These are phyloP conservation scores for Amiota communis DNA, from an alignment of 2,888 invertebrate species.

Conservation along the genomic window DNA sequence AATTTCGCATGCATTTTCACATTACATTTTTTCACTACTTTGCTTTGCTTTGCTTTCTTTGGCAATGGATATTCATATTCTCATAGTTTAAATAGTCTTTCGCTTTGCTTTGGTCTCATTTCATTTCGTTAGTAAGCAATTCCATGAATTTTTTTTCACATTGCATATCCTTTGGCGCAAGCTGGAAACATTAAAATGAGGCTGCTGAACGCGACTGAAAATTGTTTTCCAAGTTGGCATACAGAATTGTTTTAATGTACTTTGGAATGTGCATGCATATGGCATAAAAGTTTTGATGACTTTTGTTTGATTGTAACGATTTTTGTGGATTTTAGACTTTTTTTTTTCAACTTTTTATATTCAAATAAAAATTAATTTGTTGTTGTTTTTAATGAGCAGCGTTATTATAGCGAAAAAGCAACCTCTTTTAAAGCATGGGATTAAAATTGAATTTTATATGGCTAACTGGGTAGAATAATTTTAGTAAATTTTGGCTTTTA, in stretches of 20 bases:
- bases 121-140: conserved; percentile 20
- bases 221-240: neutral
- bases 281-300: neutral
- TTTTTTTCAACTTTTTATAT: too few species aligned
- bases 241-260: neutral
- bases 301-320: neutral
- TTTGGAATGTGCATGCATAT: neutral
- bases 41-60: neutral
- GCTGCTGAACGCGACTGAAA: conserved; percentile 1
- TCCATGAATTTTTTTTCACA: conserved; percentile 39
- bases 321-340: too few species aligned
- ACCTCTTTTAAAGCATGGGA: too few species aligned
- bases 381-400: too few species aligned
- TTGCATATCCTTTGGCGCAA: conserved; percentile 2
- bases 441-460: too few species aligned
- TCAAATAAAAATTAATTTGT: too few species aligned
- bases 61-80: neutral
- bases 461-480: too few species aligned
- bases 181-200: neutral
- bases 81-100: neutral
- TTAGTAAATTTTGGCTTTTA: too few species aligned
- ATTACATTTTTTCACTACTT: neutral
- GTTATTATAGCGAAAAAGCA: too few species aligned
- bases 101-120: neutral
- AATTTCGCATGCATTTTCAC: conserved; percentile 56